Evolutionary conservation across 2,888 invertebrate genomes (phyloP), one percentile per base, ranked within the genome.

Genomic region (Polymixis lichenea): DNA sequence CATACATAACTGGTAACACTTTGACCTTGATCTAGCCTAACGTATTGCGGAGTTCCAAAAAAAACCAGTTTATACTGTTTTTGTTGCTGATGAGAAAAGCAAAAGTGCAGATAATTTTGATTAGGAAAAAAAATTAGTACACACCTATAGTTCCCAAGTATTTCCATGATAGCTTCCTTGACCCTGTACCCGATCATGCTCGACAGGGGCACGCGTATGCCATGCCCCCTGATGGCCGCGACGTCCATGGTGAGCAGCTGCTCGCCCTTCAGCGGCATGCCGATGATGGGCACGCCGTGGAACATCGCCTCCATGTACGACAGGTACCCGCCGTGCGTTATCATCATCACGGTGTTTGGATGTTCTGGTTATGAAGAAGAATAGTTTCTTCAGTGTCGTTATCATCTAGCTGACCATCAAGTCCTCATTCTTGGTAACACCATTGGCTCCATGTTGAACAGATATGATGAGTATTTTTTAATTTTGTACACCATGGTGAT

Each of bases 221-320:
- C 93, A 17, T 86, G 85, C 0, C 92, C 92, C 53, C 88, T 84
- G 11, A 82, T 64, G 9, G 78, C 88, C 7, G 87, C 86, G 17
- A 89, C 61, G 67, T 91, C 89, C 46, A 90, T 84, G 66, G 90
- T 91, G 11, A 91, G 80, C 69, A 90, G 89, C 83, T 95, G 94
- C 72, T 94, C 94, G 7, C 84, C 90, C 17, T 85, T 86, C 7
- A 92, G 76, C 1, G 94, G 94, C 3, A 93, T 85, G 0, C 90
- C 92, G 7, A 94, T 85, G 13, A 93, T 67, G 0, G 94, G 94
- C 22, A 94, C 92, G 22, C 93, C 93, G 73, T 90, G 89, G 66
- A 91, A 89, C 28, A 90, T 89, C 1, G 94, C 92, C 70, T 94
- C 93, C 70, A 89, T 89, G 55, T 90, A 83, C 1, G 93, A 91